Evolutionary conservation across 2,113 vertebrate species (phyloP).

Genomic region (Meriones unguiculatus): DNA sequence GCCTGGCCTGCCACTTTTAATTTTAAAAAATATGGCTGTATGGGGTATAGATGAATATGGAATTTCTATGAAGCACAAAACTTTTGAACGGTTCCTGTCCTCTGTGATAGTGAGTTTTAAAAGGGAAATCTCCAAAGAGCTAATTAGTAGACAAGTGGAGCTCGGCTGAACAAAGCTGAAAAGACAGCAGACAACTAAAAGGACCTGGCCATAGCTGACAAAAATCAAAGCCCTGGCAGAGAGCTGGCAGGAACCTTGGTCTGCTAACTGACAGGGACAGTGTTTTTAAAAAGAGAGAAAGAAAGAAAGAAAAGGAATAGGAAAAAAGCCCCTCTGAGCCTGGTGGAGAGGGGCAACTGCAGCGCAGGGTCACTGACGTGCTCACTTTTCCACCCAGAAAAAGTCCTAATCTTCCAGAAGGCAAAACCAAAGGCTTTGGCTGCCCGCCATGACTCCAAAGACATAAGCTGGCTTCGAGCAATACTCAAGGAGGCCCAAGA

Average conservation of each 20-base stretch:
- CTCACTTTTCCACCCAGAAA: slow-evolving; percentile 80
- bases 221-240: slow-evolving; percentile 95
- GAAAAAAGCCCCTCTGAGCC: slow-evolving; percentile 84
- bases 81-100: slow-evolving; percentile 93
- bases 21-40: slow-evolving; percentile 89
- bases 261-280: slow-evolving; percentile 97
- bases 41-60: slow-evolving; percentile 90
- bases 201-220: slow-evolving; percentile 95
- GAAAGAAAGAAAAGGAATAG: slow-evolving; percentile 59
- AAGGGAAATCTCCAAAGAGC: slow-evolving; percentile 99
- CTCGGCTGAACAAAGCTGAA: slow-evolving; percentile 97
- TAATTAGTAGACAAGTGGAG: slow-evolving; percentile 98
- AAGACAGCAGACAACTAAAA: slow-evolving; percentile 93
- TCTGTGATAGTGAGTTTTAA: slow-evolving; percentile 94
- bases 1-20: slow-evolving; percentile 92
- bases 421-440: slow-evolving; percentile 64
- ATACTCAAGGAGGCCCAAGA: slow-evolving; percentile 4
- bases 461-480: slow-evolving; percentile 54
- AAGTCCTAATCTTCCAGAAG: slow-evolving; percentile 79
- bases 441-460: slow-evolving; percentile 52
- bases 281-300: slow-evolving; percentile 75
- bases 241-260: slow-evolving; percentile 94
- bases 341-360: slow-evolving; percentile 87
- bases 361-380: slow-evolving; percentile 86
- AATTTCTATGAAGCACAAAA: slow-evolving; percentile 93